Percentiles rank a stretch among this genome's conserved stretches.
Evolutionary conservation across 2,888 invertebrate species (phyloP).

Genomic region (Chorisops tibialis): DNA sequence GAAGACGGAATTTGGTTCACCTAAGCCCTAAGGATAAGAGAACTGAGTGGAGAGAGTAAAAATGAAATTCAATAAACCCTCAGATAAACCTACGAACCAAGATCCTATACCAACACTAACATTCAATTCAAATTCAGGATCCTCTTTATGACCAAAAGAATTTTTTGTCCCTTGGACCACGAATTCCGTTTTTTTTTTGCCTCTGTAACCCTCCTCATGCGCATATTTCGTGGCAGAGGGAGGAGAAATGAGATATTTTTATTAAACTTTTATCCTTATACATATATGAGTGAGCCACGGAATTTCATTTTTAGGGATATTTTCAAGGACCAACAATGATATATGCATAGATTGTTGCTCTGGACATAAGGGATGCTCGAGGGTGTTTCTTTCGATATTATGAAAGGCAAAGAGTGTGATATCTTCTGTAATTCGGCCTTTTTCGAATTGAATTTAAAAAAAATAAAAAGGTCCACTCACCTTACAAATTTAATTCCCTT

Average conservation of each 20-base stretch:
- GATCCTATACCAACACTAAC: not conserved
- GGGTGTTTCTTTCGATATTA: too few relatives aligned
- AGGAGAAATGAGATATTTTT: constrained; percentile 7
- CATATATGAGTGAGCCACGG: not conserved
- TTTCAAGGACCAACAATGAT: too few relatives aligned
- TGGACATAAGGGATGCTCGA: too few relatives aligned
- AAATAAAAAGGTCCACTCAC: too few relatives aligned
- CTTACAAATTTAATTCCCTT: too few relatives aligned
- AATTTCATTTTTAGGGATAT: too few relatives aligned
- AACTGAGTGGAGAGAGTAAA: not conserved
- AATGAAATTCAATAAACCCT: constrained; percentile 14
- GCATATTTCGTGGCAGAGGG: not conserved
- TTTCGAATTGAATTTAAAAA: too few relatives aligned
- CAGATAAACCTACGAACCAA: constrained; percentile 2
- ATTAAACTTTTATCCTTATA: constrained; percentile 7
- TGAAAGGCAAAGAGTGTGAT: too few relatives aligned
- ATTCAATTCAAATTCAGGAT: constrained; percentile 12
- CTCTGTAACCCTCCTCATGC: not conserved
- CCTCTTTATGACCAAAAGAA: not conserved
- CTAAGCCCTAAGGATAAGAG: not conserved
- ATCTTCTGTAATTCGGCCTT: too few relatives aligned
- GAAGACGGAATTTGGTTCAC: not conserved
- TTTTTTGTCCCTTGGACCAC: not conserved
- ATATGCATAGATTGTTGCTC: too few relatives aligned
- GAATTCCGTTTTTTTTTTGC: not conserved